Percentiles rank a stretch among this genome's conserved stretches.
Evolutionary conservation across 2,888 invertebrate species (phyloP).

Genomic region (Belgica antarctica): DNA sequence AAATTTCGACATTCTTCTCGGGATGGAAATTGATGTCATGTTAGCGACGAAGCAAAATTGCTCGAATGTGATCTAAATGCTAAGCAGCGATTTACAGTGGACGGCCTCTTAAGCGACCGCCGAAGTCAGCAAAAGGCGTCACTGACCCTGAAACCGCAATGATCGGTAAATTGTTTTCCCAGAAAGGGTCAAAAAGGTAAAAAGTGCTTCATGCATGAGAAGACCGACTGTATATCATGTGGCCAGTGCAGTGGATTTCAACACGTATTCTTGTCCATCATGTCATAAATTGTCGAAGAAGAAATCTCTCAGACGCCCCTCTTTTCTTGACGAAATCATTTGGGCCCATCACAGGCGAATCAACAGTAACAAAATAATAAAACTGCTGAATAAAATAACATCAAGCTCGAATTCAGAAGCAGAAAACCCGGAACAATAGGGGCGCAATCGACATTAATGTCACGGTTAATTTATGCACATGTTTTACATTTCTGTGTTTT

Average conservation of each 20-base stretch:
- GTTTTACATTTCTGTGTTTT: background rate
- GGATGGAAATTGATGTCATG: background rate
- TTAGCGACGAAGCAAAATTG: background rate
- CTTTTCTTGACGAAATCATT: slow-evolving; percentile 40
- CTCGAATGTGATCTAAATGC: background rate
- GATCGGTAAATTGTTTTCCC: too few species aligned
- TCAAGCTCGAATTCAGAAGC: background rate
- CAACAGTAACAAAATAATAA: slow-evolving; percentile 14
- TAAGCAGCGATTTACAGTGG: background rate
- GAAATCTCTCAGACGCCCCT: slow-evolving; percentile 29
- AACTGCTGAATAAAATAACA: background rate
- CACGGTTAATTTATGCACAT: slow-evolving; percentile 43
- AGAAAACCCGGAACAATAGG: slow-evolving; percentile 33
- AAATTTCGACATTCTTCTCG: background rate
- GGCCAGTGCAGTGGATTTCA: slow-evolving; percentile 6
- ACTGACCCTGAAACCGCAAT: too few species aligned
- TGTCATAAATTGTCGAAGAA: slow-evolving; percentile 16
- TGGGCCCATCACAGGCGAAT: background rate
- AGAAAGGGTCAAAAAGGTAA: too few species aligned
- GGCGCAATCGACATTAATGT: slow-evolving; percentile 41
- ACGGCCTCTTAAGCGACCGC: too few species aligned
- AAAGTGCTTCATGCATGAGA: too few species aligned
- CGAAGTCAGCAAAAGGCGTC: too few species aligned
- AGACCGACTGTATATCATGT: background rate
- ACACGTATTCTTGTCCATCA: slow-evolving; percentile 7